Base-by-base conservation (phyloP, 1,140 invertebrate species). In the Colletes latitarsis region DNA sequence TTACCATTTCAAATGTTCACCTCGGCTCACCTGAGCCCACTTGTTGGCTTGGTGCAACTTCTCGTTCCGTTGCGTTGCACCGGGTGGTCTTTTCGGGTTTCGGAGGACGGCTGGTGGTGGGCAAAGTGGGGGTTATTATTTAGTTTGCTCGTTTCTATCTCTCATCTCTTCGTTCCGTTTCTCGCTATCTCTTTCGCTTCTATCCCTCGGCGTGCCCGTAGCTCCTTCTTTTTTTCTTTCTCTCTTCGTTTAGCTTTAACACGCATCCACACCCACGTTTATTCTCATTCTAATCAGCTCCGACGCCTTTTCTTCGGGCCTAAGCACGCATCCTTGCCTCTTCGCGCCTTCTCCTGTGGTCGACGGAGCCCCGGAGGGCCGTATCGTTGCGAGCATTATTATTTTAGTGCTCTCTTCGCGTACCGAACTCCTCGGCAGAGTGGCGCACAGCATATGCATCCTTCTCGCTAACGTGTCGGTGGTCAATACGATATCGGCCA, bases 1-100 rank as follows among this genome's bases (percentile, higher is more conserved):
- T 93, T 93, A 93, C 91, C 91, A 93, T 93, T 92, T 92, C 90
- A 92, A 93, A 93, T 92, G 89, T 87, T 90, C 89, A 89, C 89
- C 90, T 92, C 86, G 83, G 77, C 86, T 90, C 90, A 89, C 89
- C 90, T 87, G 90, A 87, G 85, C 82, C 88, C 82, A 84, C 86
- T 84, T 87, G 87, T 84, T 89, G 77, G 82, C 86, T 70, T 53
- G 72, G 88, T 73, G 77, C 85, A 89, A 89, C 89, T 89, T 84
- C 83, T 90, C 86, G 87, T 90, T 85, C 88, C 83, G 76, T 71
- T 39, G 83, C 81, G 85, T 89, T 93, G 85, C 91, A 90, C 92
- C 92, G 92, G 92, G 92, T 93, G 92, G 92, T 93, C 92, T 85
- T 84, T 90, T 88, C 84, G 85, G 88, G 88, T 86, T 89, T 81